Evolutionary conservation across 2,888 invertebrate genomes (phyloP), one percentile per base, ranked within the genome.

Genomic region (Fabriciana adippe): DNA sequence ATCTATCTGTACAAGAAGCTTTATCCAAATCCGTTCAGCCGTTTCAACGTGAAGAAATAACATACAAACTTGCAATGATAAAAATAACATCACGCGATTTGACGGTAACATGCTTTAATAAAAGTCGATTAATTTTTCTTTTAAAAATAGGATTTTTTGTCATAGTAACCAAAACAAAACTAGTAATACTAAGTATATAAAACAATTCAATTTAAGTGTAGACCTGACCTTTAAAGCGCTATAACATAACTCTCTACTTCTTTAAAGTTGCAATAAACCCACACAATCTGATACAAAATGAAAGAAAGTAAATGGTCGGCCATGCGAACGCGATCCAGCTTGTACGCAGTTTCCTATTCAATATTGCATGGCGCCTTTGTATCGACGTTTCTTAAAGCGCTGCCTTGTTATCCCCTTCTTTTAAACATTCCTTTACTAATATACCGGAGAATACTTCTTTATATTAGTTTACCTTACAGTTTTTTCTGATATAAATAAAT

Each of bases 331-430:
- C 35, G 8, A 61, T 50, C 35, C 51, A 48, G 31, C 50, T 61
- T 61, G 50, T 51, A 61, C 51, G 60, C 60, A 60, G 64, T 72
- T 76, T 75, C 73, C 75, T 76, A 76, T 78, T 81, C 75, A 81
- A 84, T 83, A 80, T 81, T 82, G 76, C 74, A 79, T 66, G 76
- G 77, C 69, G 66, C 74, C 72, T 70, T 76, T 73, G 70, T 72
- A 76, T 79, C 68, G 62, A 70, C 66, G 66, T 73, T 60, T 60
- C 35, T 26, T 31, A 35, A 18, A 60, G 16, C 15, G 21, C 47
- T 21, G 57, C 57, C 18, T 45, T 26, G 57, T 45, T n/a, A 47
- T 26, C 15, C 47, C 6, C 6, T 26, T 26, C 47, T 47, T 48
- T n/a, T 15, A 16, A 59, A n/a, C 26, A 59, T 59, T 57, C 47